A percentile compares a stretch with the other conserved stretches of the same genome.
Conservation (phyloP, 2,113 vertebrate genomes). For the Equus quagga region DNA sequence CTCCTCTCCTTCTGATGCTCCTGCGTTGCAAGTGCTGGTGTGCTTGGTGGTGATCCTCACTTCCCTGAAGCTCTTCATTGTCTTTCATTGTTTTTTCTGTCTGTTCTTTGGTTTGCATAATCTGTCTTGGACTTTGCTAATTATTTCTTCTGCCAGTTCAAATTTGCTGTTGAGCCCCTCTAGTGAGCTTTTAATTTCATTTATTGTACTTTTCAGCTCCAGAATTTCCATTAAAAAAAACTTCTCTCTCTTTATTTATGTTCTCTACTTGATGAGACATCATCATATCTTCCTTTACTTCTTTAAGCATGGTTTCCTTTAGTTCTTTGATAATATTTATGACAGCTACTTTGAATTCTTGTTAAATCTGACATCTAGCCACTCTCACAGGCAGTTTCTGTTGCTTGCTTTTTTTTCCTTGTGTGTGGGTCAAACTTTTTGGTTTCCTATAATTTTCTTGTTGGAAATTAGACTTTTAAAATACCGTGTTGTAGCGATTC, state of each 20-base stretch:
- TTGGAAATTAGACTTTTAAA: slow-evolving; percentile 8
- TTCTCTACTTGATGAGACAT: neutral
- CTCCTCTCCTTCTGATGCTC: neutral
- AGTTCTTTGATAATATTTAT: slow-evolving; percentile 52
- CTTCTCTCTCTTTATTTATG: neutral
- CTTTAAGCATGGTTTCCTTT: neutral
- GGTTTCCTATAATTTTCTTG: neutral
- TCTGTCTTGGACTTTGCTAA: neutral
- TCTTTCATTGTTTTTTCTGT: neutral
- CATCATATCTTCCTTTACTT: neutral
- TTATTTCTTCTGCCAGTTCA: neutral
- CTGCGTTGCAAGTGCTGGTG: neutral
- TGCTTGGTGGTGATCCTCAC: neutral
- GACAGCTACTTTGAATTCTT: slow-evolving; percentile 27
- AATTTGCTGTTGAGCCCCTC: neutral
- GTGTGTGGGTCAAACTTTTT: neutral
- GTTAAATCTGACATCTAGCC: slow-evolving; percentile 23
- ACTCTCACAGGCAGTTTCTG: neutral
- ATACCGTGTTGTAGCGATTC: neutral
- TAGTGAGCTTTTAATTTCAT: slow-evolving; percentile 6
- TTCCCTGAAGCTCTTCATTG: neutral
- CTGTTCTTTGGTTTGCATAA: neutral
- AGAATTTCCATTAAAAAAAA: slow-evolving; percentile 10
- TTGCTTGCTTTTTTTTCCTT: slow-evolving; percentile 10
- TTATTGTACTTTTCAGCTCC: neutral